These are phyloP conservation scores for Nycteola revayana DNA, from an alignment of 2,888 invertebrate genomes.

Conservation along the genomic window DNA sequence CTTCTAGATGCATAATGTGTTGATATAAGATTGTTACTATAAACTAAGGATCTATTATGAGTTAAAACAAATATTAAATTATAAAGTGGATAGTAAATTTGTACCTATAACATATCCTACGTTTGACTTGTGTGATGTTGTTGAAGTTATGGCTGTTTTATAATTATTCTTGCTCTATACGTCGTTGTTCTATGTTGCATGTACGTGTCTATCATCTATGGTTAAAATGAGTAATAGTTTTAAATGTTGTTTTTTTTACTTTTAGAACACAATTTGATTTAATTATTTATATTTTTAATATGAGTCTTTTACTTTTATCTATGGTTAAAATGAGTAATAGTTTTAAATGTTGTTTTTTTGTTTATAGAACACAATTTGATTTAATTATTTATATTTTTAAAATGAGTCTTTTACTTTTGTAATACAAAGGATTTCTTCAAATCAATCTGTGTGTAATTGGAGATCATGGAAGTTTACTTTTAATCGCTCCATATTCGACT, in stretches of 20 bases:
- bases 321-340: slow-evolving; percentile 1
- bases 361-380: no score
- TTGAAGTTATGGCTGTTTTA: slow-evolving; percentile 28
- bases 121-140: slow-evolving; percentile 16
- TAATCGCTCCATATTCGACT: no score
- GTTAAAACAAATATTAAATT: not conserved
- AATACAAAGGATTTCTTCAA: no score
- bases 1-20: slow-evolving; percentile 32
- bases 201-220: slow-evolving; percentile 32
- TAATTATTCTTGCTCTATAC: slow-evolving; percentile 19
- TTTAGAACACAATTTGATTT: no score
- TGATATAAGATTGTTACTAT: slow-evolving; percentile 21
- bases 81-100: no score
- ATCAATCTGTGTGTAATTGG: no score
- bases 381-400: no score
- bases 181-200: slow-evolving; percentile 60
- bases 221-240: slow-evolving; percentile 4
- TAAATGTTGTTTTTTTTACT: not conserved
- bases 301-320: no score
- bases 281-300: no score
- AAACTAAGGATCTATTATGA: no score
- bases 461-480: no score
- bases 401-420: no score
- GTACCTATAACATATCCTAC: slow-evolving; percentile 10
- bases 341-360: slow-evolving; percentile 1